phyloP scores from a whole-genome alignment of 2,797 vertebrate species.

The Acrossocheilus fasciatus region DNA sequence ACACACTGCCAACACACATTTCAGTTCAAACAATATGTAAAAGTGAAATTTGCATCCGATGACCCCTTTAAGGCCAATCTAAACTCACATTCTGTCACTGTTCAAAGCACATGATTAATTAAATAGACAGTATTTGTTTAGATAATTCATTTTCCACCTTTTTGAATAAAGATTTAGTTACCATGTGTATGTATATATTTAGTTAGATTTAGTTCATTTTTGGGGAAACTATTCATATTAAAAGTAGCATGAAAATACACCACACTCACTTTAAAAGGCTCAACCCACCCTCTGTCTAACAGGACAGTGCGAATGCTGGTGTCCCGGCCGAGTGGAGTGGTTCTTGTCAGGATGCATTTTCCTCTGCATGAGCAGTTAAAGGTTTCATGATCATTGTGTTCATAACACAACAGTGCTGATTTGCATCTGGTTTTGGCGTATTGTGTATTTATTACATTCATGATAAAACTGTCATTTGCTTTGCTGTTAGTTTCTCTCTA shows the following conservation, averaged over 20 bases:
- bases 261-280: neutral
- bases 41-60: no score
- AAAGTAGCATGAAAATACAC: neutral
- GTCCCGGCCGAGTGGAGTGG: conserved; percentile 64
- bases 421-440: neutral
- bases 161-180: neutral
- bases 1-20: no score
- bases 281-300: neutral
- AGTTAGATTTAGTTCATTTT: neutral
- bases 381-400: conserved; percentile 47
- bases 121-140: neutral
- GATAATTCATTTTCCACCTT: neutral
- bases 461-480: neutral
- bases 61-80: neutral
- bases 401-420: neutral
- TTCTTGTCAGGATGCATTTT: conserved; percentile 60
- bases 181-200: no score
- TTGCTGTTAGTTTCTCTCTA: conserved; percentile 57
- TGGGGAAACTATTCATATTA: neutral
- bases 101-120: neutral
- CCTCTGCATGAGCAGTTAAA: conserved; percentile 59
- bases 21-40: no score
- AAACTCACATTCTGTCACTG: neutral
- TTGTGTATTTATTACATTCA: neutral
- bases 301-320: conserved; percentile 67